Conservation (phyloP, 1,140 invertebrate species). For the Latrodectus geometricus region DNA sequence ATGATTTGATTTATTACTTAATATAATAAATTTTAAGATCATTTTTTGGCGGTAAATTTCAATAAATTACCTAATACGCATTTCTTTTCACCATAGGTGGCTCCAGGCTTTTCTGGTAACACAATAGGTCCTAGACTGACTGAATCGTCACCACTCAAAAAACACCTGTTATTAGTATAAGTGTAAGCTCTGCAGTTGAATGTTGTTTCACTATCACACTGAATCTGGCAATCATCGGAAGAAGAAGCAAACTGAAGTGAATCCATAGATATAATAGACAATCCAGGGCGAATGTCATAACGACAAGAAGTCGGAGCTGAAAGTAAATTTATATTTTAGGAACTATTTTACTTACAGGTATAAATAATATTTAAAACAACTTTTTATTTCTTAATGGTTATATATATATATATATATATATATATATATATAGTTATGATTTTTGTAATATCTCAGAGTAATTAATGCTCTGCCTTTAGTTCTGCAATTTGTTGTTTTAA, state of each 20-base stretch:
- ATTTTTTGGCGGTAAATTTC: no score
- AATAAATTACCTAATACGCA: conserved; percentile 69
- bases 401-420: no score
- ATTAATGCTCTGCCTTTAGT: no score
- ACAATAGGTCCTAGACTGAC: conserved; percentile 66
- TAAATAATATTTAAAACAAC: no score
- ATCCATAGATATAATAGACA: conserved; percentile 71
- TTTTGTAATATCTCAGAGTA: no score
- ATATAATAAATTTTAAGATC: no score
- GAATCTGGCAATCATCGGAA: conserved; percentile 70
- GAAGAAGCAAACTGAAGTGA: conserved; percentile 71
- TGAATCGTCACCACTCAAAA: conserved; percentile 71
- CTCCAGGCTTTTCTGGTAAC: conserved; percentile 62
- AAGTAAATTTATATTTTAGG: no score
- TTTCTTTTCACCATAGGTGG: conserved; percentile 70
- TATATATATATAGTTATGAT: no score
- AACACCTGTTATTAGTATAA: conserved; percentile 69
- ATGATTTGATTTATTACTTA: no score
- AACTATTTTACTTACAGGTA: no score
- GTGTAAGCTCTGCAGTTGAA: conserved; percentile 69
- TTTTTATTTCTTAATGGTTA: no score
- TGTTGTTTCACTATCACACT: conserved; percentile 70
- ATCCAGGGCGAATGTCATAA: conserved; percentile 68
- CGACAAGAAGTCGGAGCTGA: conserved; percentile 71
- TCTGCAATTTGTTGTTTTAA: no score